Percentiles rank a stretch among this genome's conserved stretches.
phyloP scores from a whole-genome alignment of 2,888 invertebrate genomes.

The Panopea generosa region DNA sequence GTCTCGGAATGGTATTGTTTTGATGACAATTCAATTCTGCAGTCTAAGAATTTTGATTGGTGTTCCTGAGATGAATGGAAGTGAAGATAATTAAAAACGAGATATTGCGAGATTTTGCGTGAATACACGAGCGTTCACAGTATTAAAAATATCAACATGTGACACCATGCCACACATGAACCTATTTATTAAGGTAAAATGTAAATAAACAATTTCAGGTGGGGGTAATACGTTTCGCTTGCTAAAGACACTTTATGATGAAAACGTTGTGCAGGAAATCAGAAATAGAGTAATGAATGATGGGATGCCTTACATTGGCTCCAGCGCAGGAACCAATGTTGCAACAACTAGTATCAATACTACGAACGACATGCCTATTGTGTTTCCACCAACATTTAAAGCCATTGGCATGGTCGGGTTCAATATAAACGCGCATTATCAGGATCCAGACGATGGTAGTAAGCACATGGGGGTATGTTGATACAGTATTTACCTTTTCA shows the following conservation, averaged over 20 bases:
- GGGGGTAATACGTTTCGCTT: conserved; percentile 71
- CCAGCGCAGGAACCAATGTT: conserved; percentile 94
- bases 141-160: too few species aligned
- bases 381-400: conserved; percentile 91
- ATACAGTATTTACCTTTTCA: background rate
- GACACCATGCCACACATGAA: too few species aligned
- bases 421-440: conserved; percentile 94
- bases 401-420: conserved; percentile 91
- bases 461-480: conserved; percentile 89
- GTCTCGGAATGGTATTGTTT: too few species aligned
- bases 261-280: conserved; percentile 63
- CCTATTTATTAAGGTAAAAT: too few species aligned
- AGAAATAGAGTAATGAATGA: conserved; percentile 82
- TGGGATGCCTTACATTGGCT: conserved; percentile 91
- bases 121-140: too few species aligned
- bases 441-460: conserved; percentile 88
- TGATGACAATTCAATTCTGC: too few species aligned
- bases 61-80: too few species aligned
- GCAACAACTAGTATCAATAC: conserved; percentile 92
- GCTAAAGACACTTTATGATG: conserved; percentile 68
- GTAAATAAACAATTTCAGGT: conserved; percentile 40
- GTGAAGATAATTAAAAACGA: too few species aligned
- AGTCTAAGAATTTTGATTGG: too few species aligned
- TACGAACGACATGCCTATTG: conserved; percentile 95
- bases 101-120: too few species aligned